A percentile compares a stretch with the other conserved stretches of the same genome.
Evolutionary conservation across 2,797 vertebrate genomes (phyloP).

Genomic region (Danio jaintianensis): DNA sequence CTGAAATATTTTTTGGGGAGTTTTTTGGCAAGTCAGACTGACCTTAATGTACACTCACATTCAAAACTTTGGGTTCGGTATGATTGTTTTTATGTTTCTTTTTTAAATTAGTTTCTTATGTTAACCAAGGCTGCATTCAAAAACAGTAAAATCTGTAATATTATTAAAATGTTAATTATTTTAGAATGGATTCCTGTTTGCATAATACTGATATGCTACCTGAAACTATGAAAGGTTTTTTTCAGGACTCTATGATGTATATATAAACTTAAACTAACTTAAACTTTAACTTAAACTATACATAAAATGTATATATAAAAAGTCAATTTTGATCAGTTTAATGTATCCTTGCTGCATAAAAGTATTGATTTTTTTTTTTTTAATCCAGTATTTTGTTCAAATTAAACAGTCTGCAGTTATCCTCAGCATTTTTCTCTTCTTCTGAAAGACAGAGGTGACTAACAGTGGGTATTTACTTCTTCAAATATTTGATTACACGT

Average conservation of each 20-base stretch:
- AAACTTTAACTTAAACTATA: too few species aligned
- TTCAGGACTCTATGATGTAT: not conserved
- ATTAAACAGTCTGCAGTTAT: not conserved
- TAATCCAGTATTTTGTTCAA: not conserved
- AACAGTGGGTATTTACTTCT: conserved; percentile 6
- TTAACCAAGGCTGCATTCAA: not conserved
- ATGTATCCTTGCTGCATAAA: conserved; percentile 7
- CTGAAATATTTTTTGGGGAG: not conserved
- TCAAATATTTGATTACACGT: conserved; percentile 17
- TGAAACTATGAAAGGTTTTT: not conserved
- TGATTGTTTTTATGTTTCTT: too few species aligned
- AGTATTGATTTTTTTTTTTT: not conserved
- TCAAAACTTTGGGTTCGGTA: not conserved
- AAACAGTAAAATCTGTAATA: not conserved
- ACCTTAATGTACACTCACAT: not conserved
- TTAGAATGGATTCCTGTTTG: not conserved
- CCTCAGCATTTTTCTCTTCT: not conserved
- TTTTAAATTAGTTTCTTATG: not conserved
- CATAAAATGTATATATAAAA: too few species aligned
- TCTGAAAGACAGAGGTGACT: conserved; percentile 9
- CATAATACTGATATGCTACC: too few species aligned
- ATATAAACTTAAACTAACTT: too few species aligned
- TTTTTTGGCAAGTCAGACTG: not conserved
- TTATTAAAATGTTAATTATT: not conserved
- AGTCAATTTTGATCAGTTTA: not conserved